Evolutionary conservation across 2,113 vertebrate species (phyloP).

Genomic region (Hepsetus odoe): DNA sequence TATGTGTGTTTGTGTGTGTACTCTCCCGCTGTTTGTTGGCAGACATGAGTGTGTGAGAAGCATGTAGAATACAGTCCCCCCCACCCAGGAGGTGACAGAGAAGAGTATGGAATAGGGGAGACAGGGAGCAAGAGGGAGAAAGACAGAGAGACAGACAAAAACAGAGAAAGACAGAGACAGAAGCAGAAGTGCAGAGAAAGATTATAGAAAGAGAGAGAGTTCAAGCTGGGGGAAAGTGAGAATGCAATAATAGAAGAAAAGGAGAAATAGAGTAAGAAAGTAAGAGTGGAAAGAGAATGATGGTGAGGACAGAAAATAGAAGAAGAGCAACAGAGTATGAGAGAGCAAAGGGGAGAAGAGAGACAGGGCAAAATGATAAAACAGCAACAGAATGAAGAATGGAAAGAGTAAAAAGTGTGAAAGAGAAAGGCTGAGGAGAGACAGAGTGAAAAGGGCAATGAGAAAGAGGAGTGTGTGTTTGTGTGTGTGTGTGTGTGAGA

Average conservation of each 20-base stretch:
- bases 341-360: background rate
- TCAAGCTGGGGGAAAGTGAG: too few species aligned
- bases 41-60: conserved; percentile 64
- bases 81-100: conserved; percentile 64
- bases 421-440: too few species aligned
- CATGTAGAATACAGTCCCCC: conserved; percentile 65
- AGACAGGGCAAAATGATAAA: background rate
- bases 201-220: too few species aligned
- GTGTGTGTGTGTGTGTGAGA: background rate
- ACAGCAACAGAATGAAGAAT: background rate
- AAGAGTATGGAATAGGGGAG: conserved; percentile 61
- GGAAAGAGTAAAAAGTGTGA: background rate
- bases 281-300: too few species aligned
- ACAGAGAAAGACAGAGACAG: background rate
- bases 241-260: too few species aligned
- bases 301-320: too few species aligned
- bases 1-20: conserved; percentile 61
- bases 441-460: background rate
- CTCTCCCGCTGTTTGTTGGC: conserved; percentile 59
- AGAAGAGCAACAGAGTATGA: too few species aligned
- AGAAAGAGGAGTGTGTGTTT: background rate
- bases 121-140: conserved; percentile 70
- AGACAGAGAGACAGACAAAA: conserved; percentile 63
- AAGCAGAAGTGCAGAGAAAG: too few species aligned
- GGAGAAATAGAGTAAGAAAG: too few species aligned